Percentiles rank a stretch among this genome's conserved stretches.
phyloP scores from a whole-genome alignment of 1,140 invertebrate genomes.

The Nephotettix cincticeps region DNA sequence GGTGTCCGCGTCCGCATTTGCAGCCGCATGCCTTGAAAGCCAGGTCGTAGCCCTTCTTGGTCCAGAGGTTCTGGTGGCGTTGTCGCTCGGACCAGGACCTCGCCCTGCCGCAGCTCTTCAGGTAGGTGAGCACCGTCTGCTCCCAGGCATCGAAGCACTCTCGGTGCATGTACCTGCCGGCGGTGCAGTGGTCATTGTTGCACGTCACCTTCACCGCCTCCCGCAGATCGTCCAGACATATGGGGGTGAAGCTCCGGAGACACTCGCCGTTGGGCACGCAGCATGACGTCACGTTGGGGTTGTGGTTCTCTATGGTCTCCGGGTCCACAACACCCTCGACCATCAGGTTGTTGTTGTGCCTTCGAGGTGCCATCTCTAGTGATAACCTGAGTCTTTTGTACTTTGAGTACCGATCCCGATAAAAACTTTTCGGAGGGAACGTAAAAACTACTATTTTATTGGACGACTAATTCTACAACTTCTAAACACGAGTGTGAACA shows the following conservation, averaged over 20 bases:
- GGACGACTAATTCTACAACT: constrained; percentile 16
- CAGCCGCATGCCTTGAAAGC: constrained; percentile 88
- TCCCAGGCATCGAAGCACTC: constrained; percentile 96
- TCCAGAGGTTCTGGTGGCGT: constrained; percentile 93
- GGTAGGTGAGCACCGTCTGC: constrained; percentile 78
- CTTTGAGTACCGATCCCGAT: neutral
- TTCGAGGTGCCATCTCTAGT: constrained; percentile 28
- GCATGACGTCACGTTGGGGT: constrained; percentile 61
- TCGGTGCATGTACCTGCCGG: constrained; percentile 90
- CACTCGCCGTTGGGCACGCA: constrained; percentile 75
- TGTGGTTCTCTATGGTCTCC: constrained; percentile 32
- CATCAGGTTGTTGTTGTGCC: constrained; percentile 24
- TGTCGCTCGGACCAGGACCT: constrained; percentile 93
- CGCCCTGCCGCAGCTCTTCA: constrained; percentile 86
- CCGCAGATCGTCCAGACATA: constrained; percentile 69
- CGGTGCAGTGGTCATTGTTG: constrained; percentile 89
- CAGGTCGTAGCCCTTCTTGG: constrained; percentile 94
- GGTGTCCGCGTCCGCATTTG: constrained; percentile 84
- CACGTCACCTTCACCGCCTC: constrained; percentile 87
- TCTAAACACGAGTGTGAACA: constrained; percentile 33
- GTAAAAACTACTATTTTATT: constrained; percentile 19
- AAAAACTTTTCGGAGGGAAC: constrained; percentile 3
- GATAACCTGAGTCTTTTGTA: constrained; percentile 2
- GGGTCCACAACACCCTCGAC: neutral
- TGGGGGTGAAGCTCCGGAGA: constrained; percentile 58